Base-by-base conservation (phyloP, 2,888 invertebrate species). In the Leucoma salicis region DNA sequence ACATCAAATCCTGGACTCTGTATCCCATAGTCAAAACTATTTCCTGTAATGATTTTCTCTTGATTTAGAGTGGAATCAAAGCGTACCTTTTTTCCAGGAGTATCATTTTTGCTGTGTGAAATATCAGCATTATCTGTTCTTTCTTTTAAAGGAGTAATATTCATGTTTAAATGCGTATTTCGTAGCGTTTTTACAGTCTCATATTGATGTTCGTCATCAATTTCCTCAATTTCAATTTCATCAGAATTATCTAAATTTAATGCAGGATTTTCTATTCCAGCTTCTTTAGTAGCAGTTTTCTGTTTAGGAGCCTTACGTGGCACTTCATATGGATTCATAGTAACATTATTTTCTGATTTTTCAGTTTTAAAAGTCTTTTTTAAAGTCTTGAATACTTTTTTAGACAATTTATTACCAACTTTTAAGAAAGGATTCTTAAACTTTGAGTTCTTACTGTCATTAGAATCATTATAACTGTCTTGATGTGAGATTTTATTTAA, bases 31-130 rank as follows among this genome's bases (percentile, higher is more conserved):
- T 90, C 87, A 52, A 90, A 90, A 54, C 90, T 90, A 43, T 88
- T 84, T 0, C 90, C 90, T 0, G 90, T 89, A 1, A 90, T 90
- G 0, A 89, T 66, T 41, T 90, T 90, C 41, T 90, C 86, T 41
- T 74, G 76, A 46, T 90, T 90, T 27, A 90, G 57, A 0, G 90
- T 90, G 0, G 90, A 82, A 60, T 90, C 90, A 52, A 90, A 90
- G 15, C 90, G 63, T 0, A 90, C 90, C 43, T 89, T 90, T 41
- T 89, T 90, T 0, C 85, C 76, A 0, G 86, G 82, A 0, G 86
- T 88, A 47, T 73, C 68, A 8, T 74, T 72, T 52, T 68, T 82
- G 46, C 73, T 81, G n/a, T 71, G 71, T 0, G 83, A 78, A 0
- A 55, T 29, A 42, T 87, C 82, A 15, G 58, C 53, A 35, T 70